Evolutionary conservation across 2,888 invertebrate species (phyloP).

Genomic region (Torymus tubicola): DNA sequence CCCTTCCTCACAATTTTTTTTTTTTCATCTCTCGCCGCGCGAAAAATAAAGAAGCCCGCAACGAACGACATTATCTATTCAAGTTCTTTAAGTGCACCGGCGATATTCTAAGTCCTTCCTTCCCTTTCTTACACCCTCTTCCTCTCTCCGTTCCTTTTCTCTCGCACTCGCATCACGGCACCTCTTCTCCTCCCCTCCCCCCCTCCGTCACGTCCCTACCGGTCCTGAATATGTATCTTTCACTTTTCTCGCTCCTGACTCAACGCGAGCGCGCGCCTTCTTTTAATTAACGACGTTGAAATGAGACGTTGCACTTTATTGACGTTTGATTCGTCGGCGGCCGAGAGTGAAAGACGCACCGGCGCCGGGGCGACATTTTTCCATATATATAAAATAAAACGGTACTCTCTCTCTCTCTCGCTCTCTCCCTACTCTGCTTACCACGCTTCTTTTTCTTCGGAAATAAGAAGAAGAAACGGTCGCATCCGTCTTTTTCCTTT

Average conservation of each 20-base stretch:
- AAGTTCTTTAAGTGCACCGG: slow-evolving; percentile 54
- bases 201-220: not conserved
- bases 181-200: not conserved
- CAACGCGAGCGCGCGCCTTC: slow-evolving; percentile 12
- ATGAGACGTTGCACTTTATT: slow-evolving; percentile 67
- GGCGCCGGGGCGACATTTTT: slow-evolving; percentile 31
- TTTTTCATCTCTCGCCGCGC: not conserved
- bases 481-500: not conserved
- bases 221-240: not conserved
- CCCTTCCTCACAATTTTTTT: slow-evolving; percentile 26
- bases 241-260: not conserved
- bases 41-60: slow-evolving; percentile 53
- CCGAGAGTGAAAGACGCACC: slow-evolving; percentile 34
- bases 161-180: not conserved
- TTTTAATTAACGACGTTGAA: slow-evolving; percentile 62
- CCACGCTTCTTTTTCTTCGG: not conserved
- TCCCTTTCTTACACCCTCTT: slow-evolving; percentile 35
- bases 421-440: not conserved
- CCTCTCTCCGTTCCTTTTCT: not conserved
- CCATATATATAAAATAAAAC: slow-evolving; percentile 31
- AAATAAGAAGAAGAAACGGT: slow-evolving; percentile 9
- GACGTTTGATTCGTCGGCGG: slow-evolving; percentile 65
- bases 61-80: slow-evolving; percentile 58
- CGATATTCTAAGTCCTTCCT: slow-evolving; percentile 57
- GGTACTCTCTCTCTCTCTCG: slow-evolving; percentile 1